phyloP scores from a whole-genome alignment of 2,888 invertebrate species.

The Lithophane socia region DNA sequence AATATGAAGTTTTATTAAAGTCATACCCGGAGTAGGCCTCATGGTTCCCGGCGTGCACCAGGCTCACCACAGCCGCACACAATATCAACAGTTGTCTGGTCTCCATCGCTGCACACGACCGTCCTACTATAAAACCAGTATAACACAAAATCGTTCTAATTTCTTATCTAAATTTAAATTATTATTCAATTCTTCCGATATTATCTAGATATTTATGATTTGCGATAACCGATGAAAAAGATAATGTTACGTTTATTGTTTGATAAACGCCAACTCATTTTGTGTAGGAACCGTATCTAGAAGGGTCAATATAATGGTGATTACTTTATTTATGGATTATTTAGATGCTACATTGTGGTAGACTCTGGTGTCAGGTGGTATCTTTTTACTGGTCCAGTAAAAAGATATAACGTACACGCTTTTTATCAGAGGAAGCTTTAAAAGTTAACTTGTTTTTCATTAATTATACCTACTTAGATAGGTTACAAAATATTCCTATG shows the following conservation, averaged over 20 bases:
- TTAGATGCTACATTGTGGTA: background rate
- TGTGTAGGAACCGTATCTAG: background rate
- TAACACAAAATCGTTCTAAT: background rate
- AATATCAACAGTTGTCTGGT: constrained; percentile 6
- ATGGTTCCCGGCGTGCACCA: constrained; percentile 39
- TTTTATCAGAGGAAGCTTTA: background rate
- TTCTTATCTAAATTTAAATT: constrained; percentile 8
- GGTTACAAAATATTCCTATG: background rate
- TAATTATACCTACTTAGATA: no score
- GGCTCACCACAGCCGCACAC: constrained; percentile 13
- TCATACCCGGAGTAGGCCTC: constrained; percentile 40
- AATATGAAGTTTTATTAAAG: background rate
- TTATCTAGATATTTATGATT: background rate
- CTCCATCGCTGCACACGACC: constrained; percentile 24
- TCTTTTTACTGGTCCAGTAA: background rate
- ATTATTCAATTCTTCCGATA: background rate
- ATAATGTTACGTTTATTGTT: constrained; percentile 5
- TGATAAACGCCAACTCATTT: constrained; percentile 3
- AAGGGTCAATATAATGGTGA: background rate
- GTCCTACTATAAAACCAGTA: background rate
- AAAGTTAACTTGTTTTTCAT: background rate
- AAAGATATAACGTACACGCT: background rate
- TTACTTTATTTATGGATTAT: background rate
- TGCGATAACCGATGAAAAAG: background rate
- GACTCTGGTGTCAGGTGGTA: no score